These are phyloP conservation scores for Leptopilina clavipes DNA, from an alignment of 1,140 invertebrate genomes.

Conservation along the genomic window DNA sequence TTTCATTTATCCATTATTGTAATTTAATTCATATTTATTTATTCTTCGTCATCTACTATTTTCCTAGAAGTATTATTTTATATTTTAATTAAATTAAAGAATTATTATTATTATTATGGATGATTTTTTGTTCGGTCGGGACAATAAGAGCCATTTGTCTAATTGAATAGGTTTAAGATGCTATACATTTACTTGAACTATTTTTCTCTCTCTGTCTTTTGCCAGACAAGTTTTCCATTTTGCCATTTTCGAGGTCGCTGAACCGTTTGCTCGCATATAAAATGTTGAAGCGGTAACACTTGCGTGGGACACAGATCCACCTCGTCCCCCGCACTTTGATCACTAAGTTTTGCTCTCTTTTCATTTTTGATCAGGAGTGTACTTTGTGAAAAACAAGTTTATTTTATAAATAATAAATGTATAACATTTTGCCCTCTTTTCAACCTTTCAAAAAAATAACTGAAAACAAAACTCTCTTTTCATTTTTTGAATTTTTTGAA, in stretches of 20 bases:
- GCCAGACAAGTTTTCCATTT: conserved; percentile 31
- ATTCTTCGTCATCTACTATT: too few species aligned
- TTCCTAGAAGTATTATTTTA: too few species aligned
- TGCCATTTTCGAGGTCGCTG: conserved; percentile 40
- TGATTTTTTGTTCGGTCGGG: too few species aligned
- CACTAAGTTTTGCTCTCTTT: conserved; percentile 3
- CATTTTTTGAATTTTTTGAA: too few species aligned
- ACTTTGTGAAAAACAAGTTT: neutral
- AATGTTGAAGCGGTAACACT: conserved; percentile 16
- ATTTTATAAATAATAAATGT: neutral
- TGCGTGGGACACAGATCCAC: conserved; percentile 33
- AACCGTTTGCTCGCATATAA: conserved; percentile 35
- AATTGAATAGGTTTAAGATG: neutral
- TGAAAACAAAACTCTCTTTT: too few species aligned
- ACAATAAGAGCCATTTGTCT: too few species aligned
- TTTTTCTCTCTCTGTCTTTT: neutral
- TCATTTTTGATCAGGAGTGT: conserved; percentile 8
- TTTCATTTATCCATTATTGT: too few species aligned
- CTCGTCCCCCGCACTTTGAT: conserved; percentile 36
- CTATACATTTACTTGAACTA: neutral
- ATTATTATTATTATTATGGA: neutral
- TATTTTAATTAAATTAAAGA: neutral
- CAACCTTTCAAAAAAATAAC: too few species aligned
- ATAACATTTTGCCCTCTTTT: too few species aligned
- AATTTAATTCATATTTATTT: too few species aligned